Evolutionary conservation across 2,888 invertebrate genomes (phyloP), one percentile per base, ranked within the genome.

Genomic region (Deilephila porcellus): DNA sequence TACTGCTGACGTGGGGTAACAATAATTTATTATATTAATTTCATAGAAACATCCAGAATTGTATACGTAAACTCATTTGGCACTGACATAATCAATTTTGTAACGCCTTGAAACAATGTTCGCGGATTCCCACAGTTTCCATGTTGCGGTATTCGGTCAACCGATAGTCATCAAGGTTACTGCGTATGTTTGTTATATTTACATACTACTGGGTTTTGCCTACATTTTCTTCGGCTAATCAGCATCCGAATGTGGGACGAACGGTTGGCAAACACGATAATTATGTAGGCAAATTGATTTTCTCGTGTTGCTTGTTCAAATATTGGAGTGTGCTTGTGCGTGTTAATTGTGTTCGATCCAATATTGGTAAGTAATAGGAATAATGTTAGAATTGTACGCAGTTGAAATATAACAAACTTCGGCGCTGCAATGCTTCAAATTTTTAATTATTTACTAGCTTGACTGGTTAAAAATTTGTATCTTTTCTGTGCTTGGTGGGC

Each of bases 221-320:
- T 20, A 45, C 37, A 17, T 45, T 25, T 67, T 52, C 37, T 64
- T 64, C 17, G 6, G 45, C 11, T 67, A 67, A 67, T 52, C 52
- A 45, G 37, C 34, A 20, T 20, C 45, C 37, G 20, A 64, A 64
- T 64, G 45, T 64, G 34, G n/a, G 37, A 64, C 64, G 14, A 64
- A 45, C 63, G 37, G 6, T 45, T 20, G n/a, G 11, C 20, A 37
- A 37, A 45, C 20, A 45, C 19, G 67, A 52, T 67, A 67, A 67
- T 67, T 45, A 45, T 45, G 14, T 52, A 52, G 25, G 67, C 52
- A 52, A 67, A 67, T 67, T 52, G 67, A 25, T 67, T 67, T 67
- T 67, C 67, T 17, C 14, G 52, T 52, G 17, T 67, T 6, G 25
- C 17, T 17, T 52, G 17, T 63, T 34, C 37, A 52, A 20, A 52